Conservation (phyloP, 2,888 invertebrate species). For the Junonia oenone region DNA sequence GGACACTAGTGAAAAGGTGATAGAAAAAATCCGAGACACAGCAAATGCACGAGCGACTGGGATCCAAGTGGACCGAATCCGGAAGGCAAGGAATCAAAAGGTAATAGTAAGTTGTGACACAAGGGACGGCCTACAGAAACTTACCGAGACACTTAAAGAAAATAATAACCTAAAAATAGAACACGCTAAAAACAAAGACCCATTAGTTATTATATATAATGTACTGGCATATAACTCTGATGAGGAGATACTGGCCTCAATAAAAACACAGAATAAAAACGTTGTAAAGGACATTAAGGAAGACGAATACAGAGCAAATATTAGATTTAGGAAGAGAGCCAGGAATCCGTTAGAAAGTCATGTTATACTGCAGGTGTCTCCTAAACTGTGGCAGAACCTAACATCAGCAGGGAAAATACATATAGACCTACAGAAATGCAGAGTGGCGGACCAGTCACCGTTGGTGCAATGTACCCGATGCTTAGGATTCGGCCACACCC, state of each 20-base stretch:
- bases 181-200: too few relatives aligned
- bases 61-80: slow-evolving; percentile 18
- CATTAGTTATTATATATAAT: too few relatives aligned
- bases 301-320: slow-evolving; percentile 5
- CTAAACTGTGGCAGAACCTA: slow-evolving; percentile 18
- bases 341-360: slow-evolving; percentile 30
- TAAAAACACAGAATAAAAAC: slow-evolving; percentile 17
- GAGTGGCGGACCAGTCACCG: slow-evolving; percentile 26
- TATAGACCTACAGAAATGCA: slow-evolving; percentile 26
- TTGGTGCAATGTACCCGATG: slow-evolving; percentile 32
- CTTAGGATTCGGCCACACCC: slow-evolving; percentile 35
- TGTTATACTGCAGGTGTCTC: too few relatives aligned
- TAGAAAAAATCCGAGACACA: too few relatives aligned
- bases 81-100: slow-evolving; percentile 24
- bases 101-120: slow-evolving; percentile 21
- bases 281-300: slow-evolving; percentile 6
- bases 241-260: too few relatives aligned
- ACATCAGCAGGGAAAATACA: slow-evolving; percentile 17
- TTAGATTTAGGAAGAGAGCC: slow-evolving; percentile 27
- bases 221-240: too few relatives aligned
- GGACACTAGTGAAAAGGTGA: too few relatives aligned
- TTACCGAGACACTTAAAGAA: too few relatives aligned
- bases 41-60: not conserved
- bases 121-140: too few relatives aligned
- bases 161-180: not conserved